Percentiles rank a stretch among this genome's conserved stretches.
phyloP scores from a whole-genome alignment of 2,113 vertebrate species.

The Pampusana beccarii region DNA sequence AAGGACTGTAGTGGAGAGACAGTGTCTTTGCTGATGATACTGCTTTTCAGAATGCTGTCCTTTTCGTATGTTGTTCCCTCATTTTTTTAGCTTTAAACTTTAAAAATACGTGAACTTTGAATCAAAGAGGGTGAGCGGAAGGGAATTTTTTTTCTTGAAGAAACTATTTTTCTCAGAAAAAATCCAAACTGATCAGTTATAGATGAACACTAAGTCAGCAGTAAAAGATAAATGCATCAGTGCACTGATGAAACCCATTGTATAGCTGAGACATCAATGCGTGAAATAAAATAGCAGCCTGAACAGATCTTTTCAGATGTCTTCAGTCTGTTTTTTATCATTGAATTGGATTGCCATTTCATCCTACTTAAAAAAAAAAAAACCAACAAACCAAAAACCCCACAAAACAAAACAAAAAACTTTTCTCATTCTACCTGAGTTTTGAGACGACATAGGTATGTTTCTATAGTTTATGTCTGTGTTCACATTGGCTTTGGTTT shows the following conservation, averaged over 20 bases:
- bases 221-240: not conserved
- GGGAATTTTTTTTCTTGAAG: not conserved
- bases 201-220: not conserved
- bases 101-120: not conserved
- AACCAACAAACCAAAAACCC: too few species aligned
- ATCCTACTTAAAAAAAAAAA: not conserved
- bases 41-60: not conserved
- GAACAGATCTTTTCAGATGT: not conserved
- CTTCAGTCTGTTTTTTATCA: not conserved
- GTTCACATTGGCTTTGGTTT: not conserved
- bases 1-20: not conserved
- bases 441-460: not conserved
- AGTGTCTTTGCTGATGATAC: not conserved
- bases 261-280: not conserved
- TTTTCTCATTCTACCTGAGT: not conserved
- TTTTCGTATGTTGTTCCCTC: not conserved
- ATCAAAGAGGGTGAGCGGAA: not conserved
- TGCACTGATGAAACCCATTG: not conserved
- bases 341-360: not conserved
- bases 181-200: not conserved
- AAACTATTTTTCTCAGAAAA: not conserved
- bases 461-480: not conserved
- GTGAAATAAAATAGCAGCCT: not conserved
- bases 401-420: too few species aligned
- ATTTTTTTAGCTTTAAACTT: not conserved